Conservation (phyloP, 2,888 invertebrate genomes). For the Frankliniella fusca region DNA sequence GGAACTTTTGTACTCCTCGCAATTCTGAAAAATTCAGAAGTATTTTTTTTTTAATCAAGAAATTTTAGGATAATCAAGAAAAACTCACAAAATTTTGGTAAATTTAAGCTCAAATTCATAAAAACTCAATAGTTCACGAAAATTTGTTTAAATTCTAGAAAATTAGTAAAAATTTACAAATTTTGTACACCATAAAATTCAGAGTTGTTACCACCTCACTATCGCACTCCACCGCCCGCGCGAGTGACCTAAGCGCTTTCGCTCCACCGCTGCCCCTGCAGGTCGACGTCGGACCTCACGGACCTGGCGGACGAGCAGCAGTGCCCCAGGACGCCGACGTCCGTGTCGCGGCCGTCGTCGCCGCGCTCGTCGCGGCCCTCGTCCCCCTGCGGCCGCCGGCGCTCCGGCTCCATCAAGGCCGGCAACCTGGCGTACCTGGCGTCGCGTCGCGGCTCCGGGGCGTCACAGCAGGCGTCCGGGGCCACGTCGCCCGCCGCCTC, state of each 20-base stretch:
- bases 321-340: constrained; percentile 58
- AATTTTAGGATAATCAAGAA: too few species aligned
- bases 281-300: constrained; percentile 73
- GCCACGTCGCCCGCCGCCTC: constrained; percentile 54
- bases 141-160: too few species aligned
- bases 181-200: too few species aligned
- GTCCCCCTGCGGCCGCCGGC: constrained; percentile 35
- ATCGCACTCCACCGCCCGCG: neutral
- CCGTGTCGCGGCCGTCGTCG: constrained; percentile 53
- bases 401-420: constrained; percentile 33
- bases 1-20: too few species aligned
- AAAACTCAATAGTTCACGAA: too few species aligned
- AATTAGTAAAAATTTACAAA: too few species aligned
- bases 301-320: constrained; percentile 57
- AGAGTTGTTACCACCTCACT: neutral
- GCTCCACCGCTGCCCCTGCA: constrained; percentile 45
- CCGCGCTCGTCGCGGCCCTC: constrained; percentile 34
- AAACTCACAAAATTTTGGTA: too few species aligned
- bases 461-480: constrained; percentile 53
- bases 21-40: too few species aligned
- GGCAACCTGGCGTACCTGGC: constrained; percentile 65
- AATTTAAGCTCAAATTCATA: too few species aligned
- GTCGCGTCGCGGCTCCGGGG: constrained; percentile 79
- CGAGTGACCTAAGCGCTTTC: neutral
- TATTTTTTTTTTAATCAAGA: too few species aligned